phyloP scores from a whole-genome alignment of 1,140 invertebrate species.

The Nephila pilipes region DNA sequence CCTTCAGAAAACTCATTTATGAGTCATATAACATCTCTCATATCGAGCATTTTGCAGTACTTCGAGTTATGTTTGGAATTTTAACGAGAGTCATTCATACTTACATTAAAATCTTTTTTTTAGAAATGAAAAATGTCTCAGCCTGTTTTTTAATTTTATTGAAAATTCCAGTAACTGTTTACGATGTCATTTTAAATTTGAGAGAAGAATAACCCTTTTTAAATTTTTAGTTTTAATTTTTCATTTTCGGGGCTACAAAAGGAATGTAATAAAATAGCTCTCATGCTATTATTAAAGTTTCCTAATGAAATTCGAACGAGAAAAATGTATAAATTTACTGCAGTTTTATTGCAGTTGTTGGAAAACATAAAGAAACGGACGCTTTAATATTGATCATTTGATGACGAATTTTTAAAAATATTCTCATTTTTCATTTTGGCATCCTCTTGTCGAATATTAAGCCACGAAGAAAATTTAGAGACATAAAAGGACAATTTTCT shows the following conservation, averaged over 20 bases:
- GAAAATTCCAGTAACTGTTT: not conserved
- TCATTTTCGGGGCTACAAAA: not conserved
- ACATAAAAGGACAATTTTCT: too few relatives aligned
- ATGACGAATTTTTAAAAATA: not conserved
- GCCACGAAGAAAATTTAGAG: too few relatives aligned
- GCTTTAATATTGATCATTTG: not conserved
- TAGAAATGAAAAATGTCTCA: not conserved
- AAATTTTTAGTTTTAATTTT: not conserved
- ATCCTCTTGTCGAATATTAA: not conserved
- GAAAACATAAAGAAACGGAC: not conserved
- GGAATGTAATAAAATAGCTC: not conserved
- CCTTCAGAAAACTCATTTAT: too few relatives aligned
- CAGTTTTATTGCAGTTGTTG: not conserved
- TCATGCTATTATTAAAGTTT: not conserved
- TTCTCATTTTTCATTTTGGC: constrained; percentile 22
- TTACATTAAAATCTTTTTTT: not conserved
- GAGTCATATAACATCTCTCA: too few relatives aligned
- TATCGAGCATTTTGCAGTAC: too few relatives aligned
- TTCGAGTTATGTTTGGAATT: not conserved
- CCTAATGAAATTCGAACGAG: not conserved
- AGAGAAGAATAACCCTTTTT: not conserved
- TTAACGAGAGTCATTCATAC: not conserved
- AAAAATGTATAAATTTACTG: not conserved
- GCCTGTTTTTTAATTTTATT: not conserved
- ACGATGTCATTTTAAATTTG: not conserved